Base-by-base conservation (phyloP, 2,888 invertebrate genomes). In the Diadegma fenestrale region DNA sequence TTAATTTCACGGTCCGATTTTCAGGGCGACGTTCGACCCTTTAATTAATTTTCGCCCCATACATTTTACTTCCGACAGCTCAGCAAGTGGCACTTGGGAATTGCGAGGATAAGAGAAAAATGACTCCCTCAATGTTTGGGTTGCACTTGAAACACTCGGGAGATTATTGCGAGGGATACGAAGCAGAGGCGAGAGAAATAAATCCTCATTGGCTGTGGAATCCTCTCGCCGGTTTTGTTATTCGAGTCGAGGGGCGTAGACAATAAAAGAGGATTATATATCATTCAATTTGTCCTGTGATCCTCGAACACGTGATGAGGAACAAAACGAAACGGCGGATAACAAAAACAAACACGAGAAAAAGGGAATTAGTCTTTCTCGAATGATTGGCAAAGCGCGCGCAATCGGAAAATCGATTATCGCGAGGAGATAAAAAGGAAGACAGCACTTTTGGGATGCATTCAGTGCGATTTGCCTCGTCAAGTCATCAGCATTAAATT, bases 241-340 rank as follows among this genome's bases (percentile, higher is more conserved):
- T 87, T 87, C 87, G 78, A 83, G 75, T 79, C 79, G 48, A 37
- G 19, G 26, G 63, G n/a, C n/a, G n/a, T n/a, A 58, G 86, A 14
- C 84, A 88, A 88, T 88, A 88, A 88, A 88, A 64, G 71, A n/a
- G 61, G 14, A 26, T 61, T 43, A 64, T 71, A 68, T 78, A 83
- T 85, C 85, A 80, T 86, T 86, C 87, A 86, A 88, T 88, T 88
- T 86, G 86, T 80, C 71, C n/a, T 41, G 58, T 68, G 84, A 86
- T 85, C 82, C 86, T 80, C 68, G 73, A 68, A 58, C 58, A 33
- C 76, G 79, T 71, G 80, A 80, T 37, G 26, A 48, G 19, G 71
- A 51, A 68, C 26, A 33, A 41, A 66, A 66, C 10, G 41, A 41
- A 37, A 41, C 19, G 41, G 26, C 19, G 41, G 26, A 68, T 48